Evolutionary conservation across 1,140 invertebrate genomes (phyloP), one percentile per base, ranked within the genome.

Genomic region (Heliconius hewitsoni): DNA sequence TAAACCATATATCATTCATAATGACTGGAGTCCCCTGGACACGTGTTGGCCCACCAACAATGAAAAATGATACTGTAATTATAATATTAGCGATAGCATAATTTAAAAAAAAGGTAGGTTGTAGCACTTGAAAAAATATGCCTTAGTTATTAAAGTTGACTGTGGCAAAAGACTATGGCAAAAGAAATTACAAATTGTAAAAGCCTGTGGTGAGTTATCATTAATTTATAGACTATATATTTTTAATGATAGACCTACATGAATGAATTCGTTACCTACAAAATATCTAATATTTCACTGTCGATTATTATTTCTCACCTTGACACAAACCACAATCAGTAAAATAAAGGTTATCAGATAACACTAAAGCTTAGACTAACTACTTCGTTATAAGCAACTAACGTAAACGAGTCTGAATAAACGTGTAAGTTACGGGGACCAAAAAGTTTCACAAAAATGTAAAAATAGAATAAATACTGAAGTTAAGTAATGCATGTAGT

Each of bases 1-100:
- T 81, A 82, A 82, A 76, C 74, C 77, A 73, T 78, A 78, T 79
- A 82, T 84, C 79, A 84, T 81, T 73, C 74, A n/a, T 23, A 79
- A 37, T 30, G 70, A 39, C 60, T 60, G 77, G 79, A 80, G 78
- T 52, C 73, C 72, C 73, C 19, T 42, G 71, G 71, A 76, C 83
- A 85, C 76, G 83, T 84, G 81, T 78, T 71, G 52, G 78, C 55
- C 76, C 60, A 82, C 77, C 39, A 70, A 13, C n/a, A 60, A 42
- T 46, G 52, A 79, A 72, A 77, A 82, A 82, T 71, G 27, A 71
- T 71, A 71, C 16, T 39, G 70, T 39, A 71, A 39, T 39, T 71
- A 71, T 39, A 71, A 72, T 72, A 72, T 72, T 72, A 39, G 37
- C 34, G 60, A 30, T 66, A 30, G 23, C 3, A 11, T 66, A 1